Percentiles rank a stretch among this genome's conserved stretches.
Conservation (phyloP, 2,113 vertebrate species). For the Cariama cristata region DNA sequence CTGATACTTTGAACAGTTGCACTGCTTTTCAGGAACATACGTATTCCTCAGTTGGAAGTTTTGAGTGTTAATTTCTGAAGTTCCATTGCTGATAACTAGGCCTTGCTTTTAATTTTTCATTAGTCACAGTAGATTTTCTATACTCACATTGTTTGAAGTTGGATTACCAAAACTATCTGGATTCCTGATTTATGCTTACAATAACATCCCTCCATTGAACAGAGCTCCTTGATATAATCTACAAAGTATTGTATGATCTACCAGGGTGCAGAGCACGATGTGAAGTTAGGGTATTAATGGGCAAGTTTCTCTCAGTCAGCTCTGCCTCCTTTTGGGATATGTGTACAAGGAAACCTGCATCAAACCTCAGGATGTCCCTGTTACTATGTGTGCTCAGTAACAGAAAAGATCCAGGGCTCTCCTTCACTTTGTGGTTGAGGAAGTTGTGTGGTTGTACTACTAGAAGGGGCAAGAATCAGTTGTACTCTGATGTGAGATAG, state of each 20-base stretch:
- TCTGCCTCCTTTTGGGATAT: not conserved
- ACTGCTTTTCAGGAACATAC: not conserved
- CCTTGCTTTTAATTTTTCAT: not conserved
- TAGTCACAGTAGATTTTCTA: not conserved
- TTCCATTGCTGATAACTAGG: not conserved
- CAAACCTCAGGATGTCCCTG: not conserved
- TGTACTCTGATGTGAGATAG: not conserved
- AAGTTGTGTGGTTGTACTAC: not conserved
- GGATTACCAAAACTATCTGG: not conserved
- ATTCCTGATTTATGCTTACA: not conserved
- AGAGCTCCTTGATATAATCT: not conserved
- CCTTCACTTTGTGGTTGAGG: not conserved
- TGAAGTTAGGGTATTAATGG: not conserved
- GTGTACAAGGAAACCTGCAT: not conserved
- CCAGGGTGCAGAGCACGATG: not conserved
- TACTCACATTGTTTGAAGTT: not conserved
- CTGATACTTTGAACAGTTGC: not conserved
- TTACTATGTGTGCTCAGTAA: not conserved
- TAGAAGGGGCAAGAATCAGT: not conserved
- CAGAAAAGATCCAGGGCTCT: not conserved
- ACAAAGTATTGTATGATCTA: not conserved
- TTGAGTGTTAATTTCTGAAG: not conserved
- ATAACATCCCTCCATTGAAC: not conserved
- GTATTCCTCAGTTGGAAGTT: not conserved
- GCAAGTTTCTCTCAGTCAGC: not conserved